Base-by-base conservation (phyloP, 2,113 vertebrate species). In the Anoplopoma fimbria region DNA sequence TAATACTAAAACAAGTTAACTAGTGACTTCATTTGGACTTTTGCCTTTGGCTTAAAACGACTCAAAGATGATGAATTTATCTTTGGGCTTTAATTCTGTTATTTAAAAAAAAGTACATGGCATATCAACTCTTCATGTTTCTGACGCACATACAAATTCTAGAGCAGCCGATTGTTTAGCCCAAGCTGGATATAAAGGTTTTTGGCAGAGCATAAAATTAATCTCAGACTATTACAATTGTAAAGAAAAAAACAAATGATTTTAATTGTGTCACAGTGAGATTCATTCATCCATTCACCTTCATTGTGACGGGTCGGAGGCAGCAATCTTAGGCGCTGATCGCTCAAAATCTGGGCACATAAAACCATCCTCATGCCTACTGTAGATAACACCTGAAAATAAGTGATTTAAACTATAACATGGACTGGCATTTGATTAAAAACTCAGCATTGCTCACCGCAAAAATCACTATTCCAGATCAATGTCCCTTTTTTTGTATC, bases 391-490 rank as follows among this genome's bases (percentile, higher is more conserved):
- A 61, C 14, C 14, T 9, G n/a, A 19, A 40, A 25, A 33, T 31
- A 15, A 49, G 51, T 34, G 53, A 61, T 42, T 77, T 49, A 27
- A 33, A 51, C n/a, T 14, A 77, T 60, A n/a, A 64, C 42, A 15
- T 21, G 6, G 3, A 34, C 38, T 12, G 25, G 38, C 4, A 69
- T 62, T 36, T 67, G 10, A 84, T 67, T 27, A 38, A 19, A 69
- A 61, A 34, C 2, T 51, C 12, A 47, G 8, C 27, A 23, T 13
- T 49, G 25, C 25, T 74, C 31, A 47, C 73, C 7, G 75, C 42
- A 69, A 61, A n/a, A 27, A 84, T 62, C 3, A 75, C 60, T 31
- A 14, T 42, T 42, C 69, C 71, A 73, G 53, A 82, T 88, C 49
- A 27, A 57, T 70, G 65, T 75, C 53, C 55, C 68, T 75, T 67